Conservation (phyloP, 1,140 invertebrate species). For the Homarus americanus region DNA sequence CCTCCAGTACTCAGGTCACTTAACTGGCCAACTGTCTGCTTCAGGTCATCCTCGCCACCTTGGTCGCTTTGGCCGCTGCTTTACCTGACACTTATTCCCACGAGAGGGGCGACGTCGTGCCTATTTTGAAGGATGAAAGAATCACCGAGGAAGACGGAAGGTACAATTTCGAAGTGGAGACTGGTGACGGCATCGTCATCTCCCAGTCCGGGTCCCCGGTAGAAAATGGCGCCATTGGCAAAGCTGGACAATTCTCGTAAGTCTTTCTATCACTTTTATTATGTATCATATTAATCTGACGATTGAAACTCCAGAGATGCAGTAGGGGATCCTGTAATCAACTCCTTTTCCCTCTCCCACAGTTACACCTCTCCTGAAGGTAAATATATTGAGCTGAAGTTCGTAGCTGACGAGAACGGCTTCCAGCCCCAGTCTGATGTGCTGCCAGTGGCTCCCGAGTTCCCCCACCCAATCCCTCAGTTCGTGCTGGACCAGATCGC, state of each 20-base stretch:
- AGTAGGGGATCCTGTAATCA: no score
- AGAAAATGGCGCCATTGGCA: neutral
- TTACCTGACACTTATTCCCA: neutral
- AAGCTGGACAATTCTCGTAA: neutral
- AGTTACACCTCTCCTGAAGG: neutral
- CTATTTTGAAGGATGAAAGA: neutral
- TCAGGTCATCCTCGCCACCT: neutral
- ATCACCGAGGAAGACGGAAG: neutral
- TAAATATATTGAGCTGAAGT: neutral
- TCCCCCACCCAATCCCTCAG: constrained; percentile 14
- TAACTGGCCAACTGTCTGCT: no score
- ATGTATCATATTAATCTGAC: neutral
- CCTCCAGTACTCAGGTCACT: no score
- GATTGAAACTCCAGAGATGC: neutral
- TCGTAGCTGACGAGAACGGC: neutral
- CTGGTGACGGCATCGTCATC: constrained; percentile 38
- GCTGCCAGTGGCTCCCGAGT: constrained; percentile 14
- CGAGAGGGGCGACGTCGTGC: neutral
- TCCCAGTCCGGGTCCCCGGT: neutral
- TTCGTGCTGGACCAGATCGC: constrained; percentile 18
- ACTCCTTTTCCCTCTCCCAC: neutral
- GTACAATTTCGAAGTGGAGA: constrained; percentile 47
- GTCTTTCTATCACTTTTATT: neutral
- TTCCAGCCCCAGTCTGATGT: neutral
- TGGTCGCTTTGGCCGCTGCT: neutral